Percentiles rank a stretch among this genome's conserved stretches.
phyloP scores from a whole-genome alignment of 2,113 vertebrate genomes.

The Sphyrna mokarran region DNA sequence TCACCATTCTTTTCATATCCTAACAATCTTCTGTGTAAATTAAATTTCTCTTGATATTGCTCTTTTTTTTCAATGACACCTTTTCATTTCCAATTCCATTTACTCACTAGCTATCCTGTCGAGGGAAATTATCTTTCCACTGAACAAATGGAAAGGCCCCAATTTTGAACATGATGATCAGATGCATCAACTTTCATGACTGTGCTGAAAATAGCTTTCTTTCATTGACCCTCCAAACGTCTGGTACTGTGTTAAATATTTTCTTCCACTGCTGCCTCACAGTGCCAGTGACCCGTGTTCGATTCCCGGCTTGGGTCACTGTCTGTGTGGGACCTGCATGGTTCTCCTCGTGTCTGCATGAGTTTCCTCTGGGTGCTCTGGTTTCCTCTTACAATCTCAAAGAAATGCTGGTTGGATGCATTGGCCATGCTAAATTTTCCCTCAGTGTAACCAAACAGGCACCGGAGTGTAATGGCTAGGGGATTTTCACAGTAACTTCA shows the following conservation, averaged over 20 bases:
- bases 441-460: no score
- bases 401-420: no score
- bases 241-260: neutral
- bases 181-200: neutral
- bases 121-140: neutral
- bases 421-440: no score
- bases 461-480: no score
- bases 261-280: neutral
- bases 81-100: neutral
- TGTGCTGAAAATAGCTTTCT: neutral
- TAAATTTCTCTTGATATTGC: neutral
- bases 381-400: no score
- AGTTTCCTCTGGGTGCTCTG: no score
- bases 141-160: neutral
- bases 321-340: no score
- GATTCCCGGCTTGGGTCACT: no score
- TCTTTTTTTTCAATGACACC: neutral
- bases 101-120: neutral
- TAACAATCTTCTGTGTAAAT: neutral
- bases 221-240: neutral
- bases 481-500: neutral
- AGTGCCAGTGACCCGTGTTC: no score
- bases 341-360: no score
- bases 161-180: neutral
- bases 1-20: neutral